phyloP scores from a whole-genome alignment of 2,888 invertebrate species.

The Salpingus planirostris region DNA sequence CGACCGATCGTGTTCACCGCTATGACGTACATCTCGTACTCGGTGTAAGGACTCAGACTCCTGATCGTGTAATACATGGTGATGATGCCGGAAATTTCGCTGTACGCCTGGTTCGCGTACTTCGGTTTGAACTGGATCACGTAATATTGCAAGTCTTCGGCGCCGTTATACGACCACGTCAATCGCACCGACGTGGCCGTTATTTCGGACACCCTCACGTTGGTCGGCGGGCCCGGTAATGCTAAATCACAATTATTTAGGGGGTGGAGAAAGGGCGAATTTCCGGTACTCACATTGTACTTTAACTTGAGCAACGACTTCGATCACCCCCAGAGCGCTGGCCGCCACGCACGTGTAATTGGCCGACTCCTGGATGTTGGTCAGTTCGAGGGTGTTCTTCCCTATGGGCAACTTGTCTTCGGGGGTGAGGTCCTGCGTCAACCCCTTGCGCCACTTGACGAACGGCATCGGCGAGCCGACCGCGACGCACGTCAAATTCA shows the following conservation, averaged over 20 bases:
- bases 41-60: conserved; percentile 85
- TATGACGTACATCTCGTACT: conserved; percentile 93
- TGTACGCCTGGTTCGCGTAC: conserved; percentile 83
- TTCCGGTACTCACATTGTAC: conserved; percentile 76
- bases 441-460: conserved; percentile 86
- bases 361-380: conserved; percentile 81
- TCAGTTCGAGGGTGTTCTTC: conserved; percentile 77
- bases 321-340: conserved; percentile 87
- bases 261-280: neutral
- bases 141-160: conserved; percentile 89
- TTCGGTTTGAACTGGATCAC: conserved; percentile 95
- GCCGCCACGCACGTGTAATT: conserved; percentile 97
- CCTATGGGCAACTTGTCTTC: conserved; percentile 81
- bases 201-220: conserved; percentile 85
- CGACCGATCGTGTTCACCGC: conserved; percentile 92
- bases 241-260: no score
- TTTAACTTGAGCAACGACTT: conserved; percentile 79
- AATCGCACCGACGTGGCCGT: conserved; percentile 88
- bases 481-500: conserved; percentile 94
- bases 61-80: conserved; percentile 88
- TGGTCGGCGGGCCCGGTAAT: conserved; percentile 82
- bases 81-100: conserved; percentile 88
- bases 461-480: conserved; percentile 97
- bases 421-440: conserved; percentile 74
- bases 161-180: conserved; percentile 85